These are phyloP conservation scores for Odontamblyopus lacepedii DNA, from an alignment of 2,797 vertebrate species.

Conservation along the genomic window DNA sequence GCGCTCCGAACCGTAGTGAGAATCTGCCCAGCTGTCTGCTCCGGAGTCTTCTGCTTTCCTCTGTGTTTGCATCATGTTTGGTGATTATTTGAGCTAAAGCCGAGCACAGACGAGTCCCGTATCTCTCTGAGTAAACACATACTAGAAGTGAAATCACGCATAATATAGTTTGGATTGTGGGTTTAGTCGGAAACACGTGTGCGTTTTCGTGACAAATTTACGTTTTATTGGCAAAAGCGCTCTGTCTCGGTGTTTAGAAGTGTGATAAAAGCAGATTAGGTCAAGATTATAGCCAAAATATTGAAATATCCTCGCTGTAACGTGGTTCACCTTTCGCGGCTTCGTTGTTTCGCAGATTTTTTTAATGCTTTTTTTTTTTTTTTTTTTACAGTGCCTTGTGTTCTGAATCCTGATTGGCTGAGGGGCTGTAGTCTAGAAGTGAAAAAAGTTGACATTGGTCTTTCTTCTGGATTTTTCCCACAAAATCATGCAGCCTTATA, in stretches of 20 bases:
- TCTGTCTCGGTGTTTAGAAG: not conserved
- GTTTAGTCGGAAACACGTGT: no score
- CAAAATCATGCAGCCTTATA: not conserved
- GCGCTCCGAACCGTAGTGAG: slow-evolving; percentile 4
- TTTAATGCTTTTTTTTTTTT: no score
- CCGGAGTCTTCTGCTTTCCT: slow-evolving; percentile 1
- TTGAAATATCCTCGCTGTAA: no score
- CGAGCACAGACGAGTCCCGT: not conserved
- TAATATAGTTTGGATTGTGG: not conserved
- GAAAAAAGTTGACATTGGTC: no score
- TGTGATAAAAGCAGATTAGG: not conserved
- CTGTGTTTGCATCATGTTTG: no score
- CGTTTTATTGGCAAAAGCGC: not conserved
- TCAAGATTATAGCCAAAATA: not conserved
- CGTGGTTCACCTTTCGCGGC: no score
- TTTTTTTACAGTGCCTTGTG: no score
- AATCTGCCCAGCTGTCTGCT: not conserved
- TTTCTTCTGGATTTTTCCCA: no score
- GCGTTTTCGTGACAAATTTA: not conserved
- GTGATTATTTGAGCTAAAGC: not conserved
- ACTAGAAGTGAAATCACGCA: not conserved
- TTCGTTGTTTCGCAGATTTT: no score
- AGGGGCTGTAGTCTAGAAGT: no score
- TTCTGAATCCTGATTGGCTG: no score
- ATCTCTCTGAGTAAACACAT: slow-evolving; percentile 2